Evolutionary conservation across 2,797 vertebrate genomes (phyloP), one percentile per base, ranked within the genome.

Genomic region (Mycteria americana): DNA sequence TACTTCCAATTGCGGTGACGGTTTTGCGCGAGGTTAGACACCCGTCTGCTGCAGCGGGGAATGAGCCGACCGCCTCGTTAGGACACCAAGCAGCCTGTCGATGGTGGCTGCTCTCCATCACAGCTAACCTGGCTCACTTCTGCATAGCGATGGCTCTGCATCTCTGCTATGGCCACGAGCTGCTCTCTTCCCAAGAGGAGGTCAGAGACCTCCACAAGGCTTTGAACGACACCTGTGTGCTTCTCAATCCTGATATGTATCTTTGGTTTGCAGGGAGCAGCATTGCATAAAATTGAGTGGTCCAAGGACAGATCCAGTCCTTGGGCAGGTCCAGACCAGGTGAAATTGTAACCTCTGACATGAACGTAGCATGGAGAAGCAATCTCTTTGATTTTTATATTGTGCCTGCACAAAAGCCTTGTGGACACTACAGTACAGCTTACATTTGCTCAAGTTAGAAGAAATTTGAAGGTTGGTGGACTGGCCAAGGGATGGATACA

Each of bases 21-120:
- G 60, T 76, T 96, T 54, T 35, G 68, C 0, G 0, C 0, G 6
- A 59, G 85, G 68, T 51, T 18, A 0, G 67, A 11, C n/a, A 9
- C 59, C 13, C 1, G 1, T 62, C 72, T 37, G 50, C 50, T 33
- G 85, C 0, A 2, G 25, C 1, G 1, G 4, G 18, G 75, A 82
- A 23, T 0, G 7, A 85, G 35, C 22, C 0, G 2, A 4, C 30
- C 0, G 0, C n/a, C 56, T 85, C 51, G 6, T 88, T 57, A 59
- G 81, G 67, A 21, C 51, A 46, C 67, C 11, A 2, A 30, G 46
- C 31, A 60, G n/a, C 80, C 39, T 15, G 33, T 12, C 57, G 1
- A 5, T 4, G 46, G 65, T 43, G 78, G 39, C 56, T 56, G 59
- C 68, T 83, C 37, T 37, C 67, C 19, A 3, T 24, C 51, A 11